Evolutionary conservation across 2,797 vertebrate genomes (phyloP), one percentile per base, ranked within the genome.

Genomic region (Neosilurus mollespiculum): DNA sequence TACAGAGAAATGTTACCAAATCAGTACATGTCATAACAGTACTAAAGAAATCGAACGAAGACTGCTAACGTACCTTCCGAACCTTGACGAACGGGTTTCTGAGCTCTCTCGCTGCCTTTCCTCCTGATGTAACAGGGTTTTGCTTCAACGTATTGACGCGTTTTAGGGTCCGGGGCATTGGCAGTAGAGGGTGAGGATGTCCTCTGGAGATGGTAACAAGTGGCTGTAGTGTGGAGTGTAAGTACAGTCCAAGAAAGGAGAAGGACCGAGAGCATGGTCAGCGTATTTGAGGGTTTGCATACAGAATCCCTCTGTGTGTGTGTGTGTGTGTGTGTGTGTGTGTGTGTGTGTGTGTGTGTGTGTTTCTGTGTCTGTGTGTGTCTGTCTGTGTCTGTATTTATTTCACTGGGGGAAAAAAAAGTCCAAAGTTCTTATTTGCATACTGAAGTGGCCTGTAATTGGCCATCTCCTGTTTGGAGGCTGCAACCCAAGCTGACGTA

Each of bases 41-140:
- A 3, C 34, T 53, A 20, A 18, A 4, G 30, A 34, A 77, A 70
- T 30, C 4, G 9, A 54, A 26, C 14, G 24, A 43, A 70, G 37
- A 10, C 56, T 43, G 4, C 58, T 73, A 34, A 95, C 95, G 95
- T 91, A 98, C 97, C 96, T 87, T 95, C 94, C 85, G 93, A 91
- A 83, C 93, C 92, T 87, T 92, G 94, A 24, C 91, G 89, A 59
- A 93, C 87, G 1, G 86, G 85, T 12, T 92, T 95, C 1, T 89
- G 93, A 24, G 92, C 49, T 0, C 88, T 92, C 62, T 94, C 92
- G 0, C 92, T 92, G 2, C 86, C 86, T 0, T 54, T 69, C 0
- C 30, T 51, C 9, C 11, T 61, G 15, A 61, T 78, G n/a, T 53
- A 78, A 53, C 26, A 37, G 66, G 30, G 67, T 67, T 86, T 81